phyloP scores from a whole-genome alignment of 2,888 invertebrate species.

The Andrena haemorrhoa region DNA sequence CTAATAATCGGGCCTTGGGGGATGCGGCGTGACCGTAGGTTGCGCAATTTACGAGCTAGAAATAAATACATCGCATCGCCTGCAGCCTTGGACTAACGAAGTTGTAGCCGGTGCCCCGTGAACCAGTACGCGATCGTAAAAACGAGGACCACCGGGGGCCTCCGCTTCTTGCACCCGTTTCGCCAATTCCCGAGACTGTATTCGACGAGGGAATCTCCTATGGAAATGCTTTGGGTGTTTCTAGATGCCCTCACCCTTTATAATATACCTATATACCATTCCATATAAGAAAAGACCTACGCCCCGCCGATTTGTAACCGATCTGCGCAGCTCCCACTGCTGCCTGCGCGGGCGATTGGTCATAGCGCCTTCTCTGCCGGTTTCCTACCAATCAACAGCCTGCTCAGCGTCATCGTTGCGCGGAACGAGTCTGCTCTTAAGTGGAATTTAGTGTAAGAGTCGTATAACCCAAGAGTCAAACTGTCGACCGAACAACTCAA shows the following conservation, averaged over 20 bases:
- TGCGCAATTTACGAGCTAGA: constrained; percentile 60
- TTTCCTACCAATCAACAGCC: no score
- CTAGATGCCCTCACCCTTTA: no score
- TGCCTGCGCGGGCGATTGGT: no score
- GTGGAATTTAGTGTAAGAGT: no score
- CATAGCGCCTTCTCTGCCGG: no score
- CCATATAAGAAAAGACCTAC: no score
- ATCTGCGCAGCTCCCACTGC: no score
- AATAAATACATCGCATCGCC: constrained; percentile 55
- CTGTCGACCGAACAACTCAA: not conserved
- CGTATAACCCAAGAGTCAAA: not conserved
- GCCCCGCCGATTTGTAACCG: no score
- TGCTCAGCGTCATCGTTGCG: no score
- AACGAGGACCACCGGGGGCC: constrained; percentile 54
- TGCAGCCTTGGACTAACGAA: constrained; percentile 62
- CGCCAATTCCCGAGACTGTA: constrained; percentile 23
- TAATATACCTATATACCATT: no score
- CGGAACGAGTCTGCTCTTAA: no score
- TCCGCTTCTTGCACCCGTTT: constrained; percentile 33
- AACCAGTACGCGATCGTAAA: constrained; percentile 49
- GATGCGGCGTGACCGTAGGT: constrained; percentile 30
- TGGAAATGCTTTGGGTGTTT: not conserved
- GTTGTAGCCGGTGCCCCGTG: constrained; percentile 36
- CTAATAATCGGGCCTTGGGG: constrained; percentile 50
- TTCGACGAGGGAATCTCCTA: constrained; percentile 1